A percentile compares a stretch with the other conserved stretches of the same genome.
Conservation (phyloP, 2,888 invertebrate species). For the Tenthredo mesomela region DNA sequence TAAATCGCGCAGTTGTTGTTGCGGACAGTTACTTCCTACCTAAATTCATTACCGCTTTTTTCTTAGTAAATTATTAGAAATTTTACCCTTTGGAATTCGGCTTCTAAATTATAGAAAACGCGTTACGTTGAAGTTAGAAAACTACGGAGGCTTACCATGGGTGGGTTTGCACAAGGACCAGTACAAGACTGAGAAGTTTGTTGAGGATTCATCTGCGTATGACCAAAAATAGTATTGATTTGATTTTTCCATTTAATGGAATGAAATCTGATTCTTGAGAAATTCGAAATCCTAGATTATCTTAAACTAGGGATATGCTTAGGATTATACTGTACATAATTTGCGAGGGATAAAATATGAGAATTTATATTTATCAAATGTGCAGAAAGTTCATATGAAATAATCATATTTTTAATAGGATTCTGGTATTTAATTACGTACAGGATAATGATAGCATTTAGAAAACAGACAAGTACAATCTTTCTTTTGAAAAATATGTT, state of each 20-base stretch:
- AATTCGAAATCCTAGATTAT: background rate
- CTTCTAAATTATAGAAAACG: background rate
- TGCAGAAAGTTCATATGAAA: slow-evolving; percentile 57
- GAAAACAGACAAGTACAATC: slow-evolving; percentile 48
- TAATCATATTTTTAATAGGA: slow-evolving; percentile 59
- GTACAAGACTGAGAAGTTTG: slow-evolving; percentile 61
- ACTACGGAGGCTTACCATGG: slow-evolving; percentile 63
- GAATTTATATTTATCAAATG: slow-evolving; percentile 18
- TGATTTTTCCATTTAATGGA: slow-evolving; percentile 50
- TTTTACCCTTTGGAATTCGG: background rate
- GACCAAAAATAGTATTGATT: slow-evolving; percentile 56
- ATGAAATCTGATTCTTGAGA: background rate
- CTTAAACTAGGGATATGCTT: slow-evolving; percentile 12
- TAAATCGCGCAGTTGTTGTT: slow-evolving; percentile 81
- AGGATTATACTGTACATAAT: slow-evolving; percentile 62
- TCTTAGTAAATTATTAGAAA: background rate
- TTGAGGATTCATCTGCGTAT: slow-evolving; percentile 62
- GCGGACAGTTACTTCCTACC: slow-evolving; percentile 72
- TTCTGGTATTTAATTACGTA: slow-evolving; percentile 58
- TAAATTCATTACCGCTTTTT: slow-evolving; percentile 50
- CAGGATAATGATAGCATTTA: slow-evolving; percentile 59
- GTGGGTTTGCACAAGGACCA: slow-evolving; percentile 69
- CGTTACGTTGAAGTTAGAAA: background rate
- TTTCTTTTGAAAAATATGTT: slow-evolving; percentile 59
- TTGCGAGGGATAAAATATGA: slow-evolving; percentile 32